Evolutionary conservation across 2,888 invertebrate species (phyloP).

Genomic region (Adineta ricciae): DNA sequence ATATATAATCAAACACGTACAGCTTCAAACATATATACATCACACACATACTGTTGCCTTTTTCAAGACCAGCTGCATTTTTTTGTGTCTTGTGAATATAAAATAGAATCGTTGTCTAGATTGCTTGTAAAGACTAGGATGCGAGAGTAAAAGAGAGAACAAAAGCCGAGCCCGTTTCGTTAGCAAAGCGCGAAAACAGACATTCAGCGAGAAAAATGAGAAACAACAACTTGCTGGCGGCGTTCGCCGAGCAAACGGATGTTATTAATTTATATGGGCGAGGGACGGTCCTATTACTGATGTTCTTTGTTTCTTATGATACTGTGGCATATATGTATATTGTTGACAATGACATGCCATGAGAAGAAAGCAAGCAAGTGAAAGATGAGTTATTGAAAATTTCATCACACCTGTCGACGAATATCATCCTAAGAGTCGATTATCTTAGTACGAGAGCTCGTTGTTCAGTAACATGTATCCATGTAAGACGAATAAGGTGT

Average conservation of each 20-base stretch:
- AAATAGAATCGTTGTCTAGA: not conserved
- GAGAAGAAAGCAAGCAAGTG: not conserved
- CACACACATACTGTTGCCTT: not conserved
- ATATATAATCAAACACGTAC: not conserved
- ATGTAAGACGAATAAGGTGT: not conserved
- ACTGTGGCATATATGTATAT: not conserved
- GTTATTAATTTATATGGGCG: conserved; percentile 9
- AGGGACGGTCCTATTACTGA: not conserved
- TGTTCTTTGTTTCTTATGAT: not conserved
- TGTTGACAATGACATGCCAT: not conserved
- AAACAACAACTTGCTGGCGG: not conserved
- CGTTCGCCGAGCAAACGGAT: not conserved
- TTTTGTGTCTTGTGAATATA: not conserved
- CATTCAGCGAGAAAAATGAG: not conserved
- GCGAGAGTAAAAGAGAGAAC: not conserved
- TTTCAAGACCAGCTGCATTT: not conserved
- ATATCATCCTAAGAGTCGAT: not conserved
- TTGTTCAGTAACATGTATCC: not conserved
- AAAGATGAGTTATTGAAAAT: not conserved
- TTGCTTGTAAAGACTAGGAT: not conserved
- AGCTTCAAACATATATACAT: not conserved
- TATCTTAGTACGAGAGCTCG: not conserved
- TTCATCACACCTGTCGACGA: not conserved
- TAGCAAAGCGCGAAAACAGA: not conserved
- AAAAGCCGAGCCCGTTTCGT: not conserved